A percentile compares a stretch with the other conserved stretches of the same genome.
Conservation (phyloP, 2,888 invertebrate genomes). For the Hedya salicella region DNA sequence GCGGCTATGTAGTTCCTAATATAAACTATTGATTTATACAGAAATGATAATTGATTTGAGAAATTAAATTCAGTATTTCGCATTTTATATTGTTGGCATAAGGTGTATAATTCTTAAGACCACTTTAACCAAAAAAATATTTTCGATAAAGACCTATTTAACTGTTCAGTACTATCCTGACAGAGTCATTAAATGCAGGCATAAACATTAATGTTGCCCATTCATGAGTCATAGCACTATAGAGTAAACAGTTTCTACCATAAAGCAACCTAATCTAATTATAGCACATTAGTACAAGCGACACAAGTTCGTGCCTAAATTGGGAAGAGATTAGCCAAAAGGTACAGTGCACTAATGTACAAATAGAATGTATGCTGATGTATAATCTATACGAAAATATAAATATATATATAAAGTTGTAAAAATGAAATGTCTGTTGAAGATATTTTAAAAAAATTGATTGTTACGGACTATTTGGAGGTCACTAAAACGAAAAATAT, state of each 20-base stretch:
- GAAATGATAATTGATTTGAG: too few species aligned
- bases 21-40: too few species aligned
- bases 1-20: too few species aligned
- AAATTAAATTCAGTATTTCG: too few species aligned
- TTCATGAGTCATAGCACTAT: slow-evolving; percentile 37
- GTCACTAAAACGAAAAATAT: too few species aligned
- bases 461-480: too few species aligned
- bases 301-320: slow-evolving; percentile 13
- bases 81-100: background rate
- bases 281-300: slow-evolving; percentile 30
- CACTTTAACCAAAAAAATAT: background rate
- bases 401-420: too few species aligned
- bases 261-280: slow-evolving; percentile 35
- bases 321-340: slow-evolving; percentile 1
- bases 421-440: too few species aligned
- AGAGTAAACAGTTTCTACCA: slow-evolving; percentile 24
- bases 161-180: background rate
- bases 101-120: background rate
- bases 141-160: background rate
- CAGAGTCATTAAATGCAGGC: slow-evolving; percentile 7
- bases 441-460: too few species aligned
- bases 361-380: too few species aligned
- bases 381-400: too few species aligned
- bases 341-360: background rate
- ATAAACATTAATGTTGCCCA: slow-evolving; percentile 22